Evolutionary conservation across 2,113 vertebrate genomes (phyloP), one percentile per base, ranked within the genome.

Genomic region (Rhinoptilus africanus): DNA sequence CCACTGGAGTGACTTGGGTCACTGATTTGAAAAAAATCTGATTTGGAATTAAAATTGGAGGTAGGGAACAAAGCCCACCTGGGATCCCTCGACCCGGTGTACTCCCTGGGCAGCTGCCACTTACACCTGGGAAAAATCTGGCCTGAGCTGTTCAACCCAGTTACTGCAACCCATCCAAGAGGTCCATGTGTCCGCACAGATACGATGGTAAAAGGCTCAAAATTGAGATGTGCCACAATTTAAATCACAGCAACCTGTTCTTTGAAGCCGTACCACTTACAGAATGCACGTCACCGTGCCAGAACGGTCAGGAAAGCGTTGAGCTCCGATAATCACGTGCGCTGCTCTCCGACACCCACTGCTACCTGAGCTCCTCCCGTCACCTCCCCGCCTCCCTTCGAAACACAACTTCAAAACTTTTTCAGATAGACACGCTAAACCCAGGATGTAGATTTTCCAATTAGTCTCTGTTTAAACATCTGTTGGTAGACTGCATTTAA

Each of bases 391-490:
- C n/a, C 34, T 95, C 2, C 1, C 76, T 96, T 77, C 22, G 59
- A 93, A 95, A 85, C 18, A 88, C 64, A 62, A 93, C 95, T 93
- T 75, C 80, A 53, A 88, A 97, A 95, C 95, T 96, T 97, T 86
- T 85, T 78, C 95, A 96, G 69, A 39, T 64, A 98, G 96, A 97
- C 97, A 96, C 8, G 80, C 97, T 97, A 97, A 98, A 97, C 86
- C 96, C 97, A 97, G 97, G 97, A 98, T 96, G 98, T 97, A 98
- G 97, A 97, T 98, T 98, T 98, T 96, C 98, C 97, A 98, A 98
- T 98, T 98, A 98, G 97, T 95, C 96, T 97, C 97, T 97, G 96
- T 97, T 98, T 97, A 98, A 98, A 98, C 98, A 98, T 98, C 97
- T 98, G 98, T 97, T 98, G 97, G 97, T 98, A 98, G 97, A 97